Evolutionary conservation across 1,140 invertebrate genomes (phyloP).

Genomic region (Caenorhabditis brenneri): DNA sequence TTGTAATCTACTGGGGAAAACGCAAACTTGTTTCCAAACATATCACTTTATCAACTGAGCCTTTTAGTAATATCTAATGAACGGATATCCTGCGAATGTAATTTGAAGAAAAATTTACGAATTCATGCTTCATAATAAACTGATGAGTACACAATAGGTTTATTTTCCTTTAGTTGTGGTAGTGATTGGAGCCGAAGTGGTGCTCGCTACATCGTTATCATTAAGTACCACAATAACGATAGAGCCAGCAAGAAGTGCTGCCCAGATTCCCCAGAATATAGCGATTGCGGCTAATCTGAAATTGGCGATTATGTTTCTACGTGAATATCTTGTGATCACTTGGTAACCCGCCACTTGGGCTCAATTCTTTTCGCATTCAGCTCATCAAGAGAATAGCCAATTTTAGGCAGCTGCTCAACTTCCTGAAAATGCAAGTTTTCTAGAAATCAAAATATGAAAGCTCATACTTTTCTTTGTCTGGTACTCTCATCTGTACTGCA

Average conservation of each 20-base stretch:
- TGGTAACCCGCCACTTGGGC: neutral
- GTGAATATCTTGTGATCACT: neutral
- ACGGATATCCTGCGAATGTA: too few species aligned
- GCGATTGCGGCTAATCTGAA: constrained; percentile 21
- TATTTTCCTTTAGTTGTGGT: constrained; percentile 23
- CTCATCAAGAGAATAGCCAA: constrained; percentile 1
- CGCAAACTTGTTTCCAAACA: too few species aligned
- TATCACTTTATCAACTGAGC: too few species aligned
- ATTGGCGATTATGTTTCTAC: neutral
- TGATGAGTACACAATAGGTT: neutral
- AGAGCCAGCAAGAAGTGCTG: constrained; percentile 37
- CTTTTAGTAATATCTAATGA: too few species aligned
- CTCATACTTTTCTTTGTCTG: neutral
- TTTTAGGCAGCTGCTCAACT: neutral
- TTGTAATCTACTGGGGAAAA: too few species aligned
- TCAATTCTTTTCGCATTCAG: constrained; percentile 2
- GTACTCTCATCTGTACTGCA: neutral
- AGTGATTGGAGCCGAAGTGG: constrained; percentile 16
- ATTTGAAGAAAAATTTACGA: neutral
- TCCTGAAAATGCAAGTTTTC: neutral
- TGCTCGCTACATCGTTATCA: constrained; percentile 25
- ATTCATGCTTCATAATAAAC: neutral
- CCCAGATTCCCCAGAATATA: constrained; percentile 43
- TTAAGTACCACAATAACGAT: constrained; percentile 47
- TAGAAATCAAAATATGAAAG: neutral